These are phyloP conservation scores for Meteorus colon DNA, from an alignment of 2,888 invertebrate genomes.

Conservation along the genomic window DNA sequence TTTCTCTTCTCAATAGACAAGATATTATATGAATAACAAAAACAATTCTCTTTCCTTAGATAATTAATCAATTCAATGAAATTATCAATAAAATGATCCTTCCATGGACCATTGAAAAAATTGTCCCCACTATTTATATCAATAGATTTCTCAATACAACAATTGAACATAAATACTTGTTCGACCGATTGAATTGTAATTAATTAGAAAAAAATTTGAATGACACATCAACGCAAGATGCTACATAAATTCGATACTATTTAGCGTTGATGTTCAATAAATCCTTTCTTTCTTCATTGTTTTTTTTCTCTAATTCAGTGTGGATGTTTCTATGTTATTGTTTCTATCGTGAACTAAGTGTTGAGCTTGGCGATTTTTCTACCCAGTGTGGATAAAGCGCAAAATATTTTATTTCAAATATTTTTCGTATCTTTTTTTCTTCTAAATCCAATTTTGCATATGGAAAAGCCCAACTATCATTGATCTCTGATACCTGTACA, in stretches of 20 bases:
- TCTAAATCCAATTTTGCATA: neutral
- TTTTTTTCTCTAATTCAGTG: constrained; percentile 9
- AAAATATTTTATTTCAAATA: neutral
- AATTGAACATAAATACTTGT: constrained; percentile 5
- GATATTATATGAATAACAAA: too few species aligned
- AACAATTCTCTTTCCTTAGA: too few species aligned
- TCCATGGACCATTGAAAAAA: too few species aligned
- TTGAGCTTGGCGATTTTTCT: constrained; percentile 3
- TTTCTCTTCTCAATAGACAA: too few species aligned
- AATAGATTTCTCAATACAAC: too few species aligned
- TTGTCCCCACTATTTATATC: too few species aligned
- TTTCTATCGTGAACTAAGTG: neutral
- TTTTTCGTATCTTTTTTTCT: neutral
- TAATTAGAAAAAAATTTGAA: neutral
- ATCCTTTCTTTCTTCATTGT: neutral
- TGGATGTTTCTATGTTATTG: constrained; percentile 2
- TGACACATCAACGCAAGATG: constrained; percentile 25
- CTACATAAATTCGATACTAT: constrained; percentile 15
- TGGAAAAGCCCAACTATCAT: neutral
- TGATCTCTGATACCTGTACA: neutral
- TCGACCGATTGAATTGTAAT: constrained; percentile 21
- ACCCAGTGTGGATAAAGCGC: constrained; percentile 5
- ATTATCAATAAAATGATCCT: too few species aligned
- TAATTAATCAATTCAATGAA: too few species aligned
- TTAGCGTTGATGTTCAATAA: constrained; percentile 13